Evolutionary conservation across 2,113 vertebrate species (phyloP).

Genomic region (Brachyhypopomus occidentalis): DNA sequence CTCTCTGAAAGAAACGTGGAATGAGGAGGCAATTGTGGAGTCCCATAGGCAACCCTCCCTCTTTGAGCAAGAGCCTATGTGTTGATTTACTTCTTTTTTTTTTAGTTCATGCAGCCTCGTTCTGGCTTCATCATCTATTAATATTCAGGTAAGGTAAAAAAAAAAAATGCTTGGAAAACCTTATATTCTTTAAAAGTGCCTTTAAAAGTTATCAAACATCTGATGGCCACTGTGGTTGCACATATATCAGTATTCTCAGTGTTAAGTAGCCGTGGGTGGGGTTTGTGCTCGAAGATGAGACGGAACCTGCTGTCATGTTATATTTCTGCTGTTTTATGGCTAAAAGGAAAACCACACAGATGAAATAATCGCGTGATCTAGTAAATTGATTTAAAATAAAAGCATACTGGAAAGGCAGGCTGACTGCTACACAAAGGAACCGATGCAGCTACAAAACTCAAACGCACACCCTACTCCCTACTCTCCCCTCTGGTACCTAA

Average conservation of each 20-base stretch:
- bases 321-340: neutral
- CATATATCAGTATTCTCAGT: neutral
- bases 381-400: neutral
- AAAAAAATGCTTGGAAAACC: neutral
- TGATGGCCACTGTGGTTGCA: neutral
- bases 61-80: neutral
- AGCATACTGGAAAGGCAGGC: neutral
- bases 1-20: neutral
- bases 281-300: neutral
- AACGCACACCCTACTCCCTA: too few relatives aligned
- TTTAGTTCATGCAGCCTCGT: neutral
- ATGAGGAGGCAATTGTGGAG: neutral
- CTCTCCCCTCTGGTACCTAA: too few relatives aligned
- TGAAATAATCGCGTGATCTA: neutral
- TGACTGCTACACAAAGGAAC: neutral
- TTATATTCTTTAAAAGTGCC: neutral
- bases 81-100: neutral
- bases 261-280: neutral
- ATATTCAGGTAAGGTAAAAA: constrained; percentile 44
- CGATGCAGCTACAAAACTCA: too few relatives aligned
- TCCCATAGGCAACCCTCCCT: neutral
- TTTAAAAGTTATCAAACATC: neutral
- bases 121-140: constrained; percentile 18
- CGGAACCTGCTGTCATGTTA: neutral
- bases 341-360: neutral